phyloP scores from a whole-genome alignment of 2,113 vertebrate species.

The Hippocampus comes region DNA sequence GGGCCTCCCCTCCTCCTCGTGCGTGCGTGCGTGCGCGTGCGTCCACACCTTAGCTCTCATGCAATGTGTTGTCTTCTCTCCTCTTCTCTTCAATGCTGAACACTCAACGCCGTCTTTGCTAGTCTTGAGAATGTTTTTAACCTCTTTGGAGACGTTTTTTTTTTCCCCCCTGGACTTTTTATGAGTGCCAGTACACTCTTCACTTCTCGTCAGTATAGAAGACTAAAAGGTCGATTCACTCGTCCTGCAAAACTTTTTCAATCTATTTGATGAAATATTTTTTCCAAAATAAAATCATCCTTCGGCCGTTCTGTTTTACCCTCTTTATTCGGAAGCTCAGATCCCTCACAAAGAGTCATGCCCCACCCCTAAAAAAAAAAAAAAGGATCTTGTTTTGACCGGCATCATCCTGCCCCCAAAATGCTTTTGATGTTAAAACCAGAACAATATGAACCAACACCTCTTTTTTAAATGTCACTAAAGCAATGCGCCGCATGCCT shows the following conservation, averaged over 20 bases:
- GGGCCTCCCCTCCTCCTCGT: conserved; percentile 56
- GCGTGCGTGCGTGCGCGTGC: background rate
- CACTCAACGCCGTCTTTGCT: background rate
- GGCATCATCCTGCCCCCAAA: background rate
- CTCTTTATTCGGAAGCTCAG: background rate
- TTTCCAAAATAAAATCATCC: too few relatives aligned
- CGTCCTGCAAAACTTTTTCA: too few relatives aligned
- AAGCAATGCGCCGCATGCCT: background rate
- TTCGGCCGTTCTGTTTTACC: too few relatives aligned
- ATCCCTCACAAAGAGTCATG: background rate
- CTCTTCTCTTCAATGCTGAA: background rate
- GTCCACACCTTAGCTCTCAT: conserved; percentile 24
- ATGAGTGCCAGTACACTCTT: too few relatives aligned
- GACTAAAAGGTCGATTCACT: too few relatives aligned
- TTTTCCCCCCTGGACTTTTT: too few relatives aligned
- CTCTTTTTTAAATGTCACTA: background rate
- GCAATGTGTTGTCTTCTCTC: background rate
- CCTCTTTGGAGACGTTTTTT: background rate
- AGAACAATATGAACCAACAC: background rate
- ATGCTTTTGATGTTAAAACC: background rate
- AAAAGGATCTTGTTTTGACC: background rate
- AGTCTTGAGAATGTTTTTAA: background rate
- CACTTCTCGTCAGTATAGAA: too few relatives aligned
- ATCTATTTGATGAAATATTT: too few relatives aligned
- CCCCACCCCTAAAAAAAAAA: background rate